phyloP scores from a whole-genome alignment of 2,888 invertebrate species.

The Mimumesa dahlbomi region DNA sequence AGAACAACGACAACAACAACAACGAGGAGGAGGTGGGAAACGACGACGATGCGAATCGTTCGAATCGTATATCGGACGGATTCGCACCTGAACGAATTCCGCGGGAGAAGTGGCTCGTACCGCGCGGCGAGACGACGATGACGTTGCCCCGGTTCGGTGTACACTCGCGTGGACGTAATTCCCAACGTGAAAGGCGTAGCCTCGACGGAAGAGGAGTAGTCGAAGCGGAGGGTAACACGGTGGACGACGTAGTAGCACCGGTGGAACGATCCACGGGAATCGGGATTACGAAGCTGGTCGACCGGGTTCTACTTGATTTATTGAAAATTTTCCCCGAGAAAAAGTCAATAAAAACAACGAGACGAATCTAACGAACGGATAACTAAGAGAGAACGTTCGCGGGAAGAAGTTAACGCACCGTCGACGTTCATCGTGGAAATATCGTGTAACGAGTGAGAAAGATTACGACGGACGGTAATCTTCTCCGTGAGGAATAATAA shows the following conservation, averaged over 20 bases:
- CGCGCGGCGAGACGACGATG: conserved; percentile 7
- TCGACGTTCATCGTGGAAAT: not conserved
- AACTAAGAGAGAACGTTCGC: not conserved
- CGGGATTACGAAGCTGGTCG: conserved; percentile 14
- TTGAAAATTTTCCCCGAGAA: too few species aligned
- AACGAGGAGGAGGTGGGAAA: too few species aligned
- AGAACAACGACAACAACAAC: too few species aligned
- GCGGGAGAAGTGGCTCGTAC: not conserved
- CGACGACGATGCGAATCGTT: conserved; percentile 9
- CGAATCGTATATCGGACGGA: too few species aligned
- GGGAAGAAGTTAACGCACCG: not conserved
- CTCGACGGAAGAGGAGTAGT: not conserved
- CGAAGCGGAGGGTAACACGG: not conserved
- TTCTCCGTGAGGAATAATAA: too few species aligned
- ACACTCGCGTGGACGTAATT: conserved; percentile 7
- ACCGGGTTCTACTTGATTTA: too few species aligned
- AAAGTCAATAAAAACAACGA: not conserved
- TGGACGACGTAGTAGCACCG: not conserved
- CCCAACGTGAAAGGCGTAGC: conserved; percentile 9
- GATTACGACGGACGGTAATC: not conserved
- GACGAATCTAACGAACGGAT: not conserved
- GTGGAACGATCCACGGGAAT: not conserved
- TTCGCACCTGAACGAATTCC: not conserved
- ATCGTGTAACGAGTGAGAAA: not conserved
- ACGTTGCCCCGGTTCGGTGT: conserved; percentile 1